These are phyloP conservation scores for Helarctos malayanus DNA, from an alignment of 2,797 vertebrate species.

Conservation along the genomic window DNA sequence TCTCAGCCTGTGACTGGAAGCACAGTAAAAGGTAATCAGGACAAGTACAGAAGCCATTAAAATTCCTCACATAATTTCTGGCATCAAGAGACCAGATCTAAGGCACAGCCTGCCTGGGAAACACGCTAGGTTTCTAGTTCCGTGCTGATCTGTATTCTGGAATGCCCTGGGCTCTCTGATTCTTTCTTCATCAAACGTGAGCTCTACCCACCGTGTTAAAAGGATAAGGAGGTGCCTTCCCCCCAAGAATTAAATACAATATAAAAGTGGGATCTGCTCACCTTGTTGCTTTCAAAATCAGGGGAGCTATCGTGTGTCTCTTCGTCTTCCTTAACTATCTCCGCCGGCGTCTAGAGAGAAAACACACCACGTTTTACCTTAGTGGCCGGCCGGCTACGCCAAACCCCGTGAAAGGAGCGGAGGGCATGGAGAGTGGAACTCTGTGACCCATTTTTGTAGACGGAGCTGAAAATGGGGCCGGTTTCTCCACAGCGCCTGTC, in stretches of 20 bases:
- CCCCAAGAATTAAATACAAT: not conserved
- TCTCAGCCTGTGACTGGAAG: fast-evolving
- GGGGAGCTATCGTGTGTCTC: not conserved
- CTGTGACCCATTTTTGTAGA: not conserved
- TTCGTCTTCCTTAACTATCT: constrained; percentile 67
- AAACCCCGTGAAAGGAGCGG: not conserved
- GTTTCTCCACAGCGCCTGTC: not conserved
- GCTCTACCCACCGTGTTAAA: not conserved
- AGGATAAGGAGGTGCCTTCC: too few relatives aligned
- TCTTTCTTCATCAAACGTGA: fast-evolving
- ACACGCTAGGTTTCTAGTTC: fast-evolving
- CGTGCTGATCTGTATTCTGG: fast-evolving
- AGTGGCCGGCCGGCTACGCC: fast-evolving
- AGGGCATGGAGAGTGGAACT: fast-evolving
- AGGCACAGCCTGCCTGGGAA: fast-evolving
- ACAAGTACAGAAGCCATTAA: fast-evolving
- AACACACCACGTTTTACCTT: not conserved
- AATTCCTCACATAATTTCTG: fast-evolving
- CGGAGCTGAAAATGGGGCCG: not conserved
- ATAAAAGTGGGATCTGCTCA: not conserved
- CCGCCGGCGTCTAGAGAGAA: constrained; percentile 1
- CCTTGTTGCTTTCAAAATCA: not conserved
- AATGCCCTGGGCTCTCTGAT: fast-evolving
- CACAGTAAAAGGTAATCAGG: fast-evolving
- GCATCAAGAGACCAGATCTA: not conserved